Percentiles rank a stretch among this genome's conserved stretches.
These are phyloP conservation scores for Phaenicophaeus curvirostris DNA, from an alignment of 2,797 vertebrate species.

Conservation along the genomic window DNA sequence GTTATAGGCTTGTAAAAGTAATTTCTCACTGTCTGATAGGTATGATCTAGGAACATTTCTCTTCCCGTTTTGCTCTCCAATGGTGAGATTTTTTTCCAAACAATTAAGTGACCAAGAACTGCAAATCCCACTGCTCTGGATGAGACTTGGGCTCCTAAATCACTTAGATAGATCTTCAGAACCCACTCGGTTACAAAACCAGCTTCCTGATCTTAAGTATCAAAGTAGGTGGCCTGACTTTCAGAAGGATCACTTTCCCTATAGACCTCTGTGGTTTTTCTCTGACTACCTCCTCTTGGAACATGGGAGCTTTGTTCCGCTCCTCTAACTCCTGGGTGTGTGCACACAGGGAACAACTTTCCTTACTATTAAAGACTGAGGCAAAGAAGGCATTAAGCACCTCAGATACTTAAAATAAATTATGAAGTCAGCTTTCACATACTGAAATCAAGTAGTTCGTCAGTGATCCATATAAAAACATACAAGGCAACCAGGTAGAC, in stretches of 20 bases:
- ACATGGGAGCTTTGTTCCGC: too few species aligned
- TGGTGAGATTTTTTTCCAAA: background rate
- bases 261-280: background rate
- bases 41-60: background rate
- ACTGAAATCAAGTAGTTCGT: background rate
- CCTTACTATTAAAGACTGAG: too few species aligned
- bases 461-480: background rate
- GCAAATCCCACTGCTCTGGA: background rate
- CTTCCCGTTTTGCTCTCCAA: background rate
- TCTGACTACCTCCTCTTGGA: too few species aligned
- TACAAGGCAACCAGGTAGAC: background rate
- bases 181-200: background rate
- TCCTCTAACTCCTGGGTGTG: too few species aligned
- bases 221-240: background rate
- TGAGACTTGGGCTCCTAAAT: background rate
- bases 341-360: too few species aligned
- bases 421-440: background rate
- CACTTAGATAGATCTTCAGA: background rate
- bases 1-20: background rate
- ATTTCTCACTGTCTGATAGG: background rate
- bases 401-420: background rate
- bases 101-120: background rate
- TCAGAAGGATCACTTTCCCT: background rate
- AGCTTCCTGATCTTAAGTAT: background rate
- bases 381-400: too few species aligned